Base-by-base conservation (phyloP, 1,140 invertebrate species). In the Leptopilina boulardi region DNA sequence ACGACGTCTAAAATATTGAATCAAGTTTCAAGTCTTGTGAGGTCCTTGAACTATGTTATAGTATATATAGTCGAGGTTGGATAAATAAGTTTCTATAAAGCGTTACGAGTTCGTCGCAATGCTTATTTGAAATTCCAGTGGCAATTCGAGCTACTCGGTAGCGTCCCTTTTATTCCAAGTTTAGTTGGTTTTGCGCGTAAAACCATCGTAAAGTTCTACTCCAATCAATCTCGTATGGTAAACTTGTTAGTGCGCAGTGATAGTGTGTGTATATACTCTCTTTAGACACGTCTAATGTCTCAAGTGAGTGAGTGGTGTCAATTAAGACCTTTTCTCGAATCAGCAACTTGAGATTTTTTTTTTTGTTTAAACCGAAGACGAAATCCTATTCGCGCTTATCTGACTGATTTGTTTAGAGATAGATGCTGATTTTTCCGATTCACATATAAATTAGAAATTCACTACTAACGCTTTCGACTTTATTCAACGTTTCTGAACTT, bases 181-280 rank as follows among this genome's bases (percentile, higher is more conserved):
- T 51, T 51, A 51, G 34, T 21, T 56, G 76, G 42, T 73, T 47
- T 38, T 71, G 74, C 71, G 75, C 75, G 76, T 87, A 86, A 86
- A 87, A 84, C 74, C 75, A 79, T 66, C 82, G 80, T 87, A 87
- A 86, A 87, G 73, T 78, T 84, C 80, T 85, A 87, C 81, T 86
- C 76, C 78, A 87, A 87, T 87, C 83, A 87, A 80, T 84, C 80
- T 71, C 71, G 66, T 59, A 77, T 79, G 76, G 78, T 85, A 85
- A 86, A 86, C 75, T 82, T 82, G 79, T 77, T 83, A 77, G 75
- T 78, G 66, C n/a, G 34, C 42, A 72, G 71, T 51, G 41, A 72
- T 47, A 66, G 59, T 66, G 21, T 23, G 15, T 15, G 34, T n/a
- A n/a, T 23, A 19, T 15, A 8, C 42, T 26, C 42, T 26, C 71